Base-by-base conservation (phyloP, 2,113 vertebrate genomes). In the Zingel zingel region DNA sequence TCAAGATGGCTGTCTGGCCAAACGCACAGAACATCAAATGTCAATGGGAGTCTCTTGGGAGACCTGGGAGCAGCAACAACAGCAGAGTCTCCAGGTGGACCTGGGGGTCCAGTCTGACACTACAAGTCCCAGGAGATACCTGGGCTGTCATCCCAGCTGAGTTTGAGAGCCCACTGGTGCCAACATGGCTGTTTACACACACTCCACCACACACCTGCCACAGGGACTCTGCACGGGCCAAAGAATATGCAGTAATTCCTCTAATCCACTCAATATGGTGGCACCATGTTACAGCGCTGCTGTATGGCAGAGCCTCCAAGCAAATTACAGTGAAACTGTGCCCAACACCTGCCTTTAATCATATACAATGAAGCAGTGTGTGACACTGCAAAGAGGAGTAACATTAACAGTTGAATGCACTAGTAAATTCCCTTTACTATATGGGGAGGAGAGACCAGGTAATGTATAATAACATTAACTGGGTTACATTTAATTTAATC, bases 221-320 rank as follows among this genome's bases (percentile, higher is more conserved):
- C 88, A 45, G 87, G 91, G 91, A 93, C 91, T 84, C 77, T 87
- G 79, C 54, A 51, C 54, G 76, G 90, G 86, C 86, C 86, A 82
- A 84, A 88, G 81, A 88, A 90, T 84, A 91, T 86, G 84, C 79
- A 78, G 76, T 93, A 94, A 94, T 93, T 93, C 89, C 90, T 73
- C 91, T 94, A 95, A 95, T 95, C 93, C 93, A 84, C 81, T 84
- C 93, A 95, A 95, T 95, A 95, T 95, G 94, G 92, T 89, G 79
- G 86, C 84, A 74, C 65, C 66, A 74, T 54, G 67, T 54, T 85
- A 85, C 78, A 65, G 79, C 54, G 39, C 73, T 58, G 76, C 82
- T 75, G 77, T 67, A 86, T 91, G 91, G 88, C 88, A 88, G 61
- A 64, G 62, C 56, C 80, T 91, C 75, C 79, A 47, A 88, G 50